Percentiles rank a stretch among this genome's conserved stretches.
These are phyloP conservation scores for Cepphus grylle DNA, from an alignment of 2,113 vertebrate genomes.

Conservation along the genomic window DNA sequence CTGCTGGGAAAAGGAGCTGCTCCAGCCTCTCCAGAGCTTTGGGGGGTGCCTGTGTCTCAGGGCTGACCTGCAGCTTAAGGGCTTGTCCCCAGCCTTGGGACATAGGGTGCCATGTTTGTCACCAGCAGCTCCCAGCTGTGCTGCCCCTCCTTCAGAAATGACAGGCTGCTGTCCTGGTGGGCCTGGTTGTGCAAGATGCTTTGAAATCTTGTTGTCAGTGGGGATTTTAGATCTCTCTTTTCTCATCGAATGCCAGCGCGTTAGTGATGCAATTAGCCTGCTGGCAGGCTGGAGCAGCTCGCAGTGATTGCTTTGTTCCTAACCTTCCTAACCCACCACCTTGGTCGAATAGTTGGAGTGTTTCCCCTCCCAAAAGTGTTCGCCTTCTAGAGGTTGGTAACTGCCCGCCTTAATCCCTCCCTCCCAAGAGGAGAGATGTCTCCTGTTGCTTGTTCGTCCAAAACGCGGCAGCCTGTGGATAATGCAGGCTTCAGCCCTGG, in stretches of 20 bases:
- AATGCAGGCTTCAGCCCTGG: background rate
- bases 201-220: background rate
- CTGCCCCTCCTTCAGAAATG: background rate
- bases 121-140: background rate
- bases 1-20: background rate
- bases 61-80: rapidly evolving
- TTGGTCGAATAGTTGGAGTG: rapidly evolving
- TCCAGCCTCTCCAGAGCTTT: background rate
- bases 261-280: rapidly evolving
- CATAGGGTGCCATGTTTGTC: rapidly evolving
- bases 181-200: background rate
- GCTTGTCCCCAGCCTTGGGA: background rate
- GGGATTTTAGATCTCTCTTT: background rate
- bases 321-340: background rate
- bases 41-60: background rate
- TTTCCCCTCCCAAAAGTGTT: background rate
- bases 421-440: background rate
- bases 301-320: rapidly evolving
- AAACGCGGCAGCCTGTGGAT: background rate
- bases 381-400: background rate
- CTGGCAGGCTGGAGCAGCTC: background rate
- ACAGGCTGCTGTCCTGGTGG: background rate
- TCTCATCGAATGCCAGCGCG: rapidly evolving
- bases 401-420: background rate
- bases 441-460: background rate